Evolutionary conservation across 2,113 vertebrate species (phyloP), one percentile per base, ranked within the genome.

Genomic region (Passer montanus): DNA sequence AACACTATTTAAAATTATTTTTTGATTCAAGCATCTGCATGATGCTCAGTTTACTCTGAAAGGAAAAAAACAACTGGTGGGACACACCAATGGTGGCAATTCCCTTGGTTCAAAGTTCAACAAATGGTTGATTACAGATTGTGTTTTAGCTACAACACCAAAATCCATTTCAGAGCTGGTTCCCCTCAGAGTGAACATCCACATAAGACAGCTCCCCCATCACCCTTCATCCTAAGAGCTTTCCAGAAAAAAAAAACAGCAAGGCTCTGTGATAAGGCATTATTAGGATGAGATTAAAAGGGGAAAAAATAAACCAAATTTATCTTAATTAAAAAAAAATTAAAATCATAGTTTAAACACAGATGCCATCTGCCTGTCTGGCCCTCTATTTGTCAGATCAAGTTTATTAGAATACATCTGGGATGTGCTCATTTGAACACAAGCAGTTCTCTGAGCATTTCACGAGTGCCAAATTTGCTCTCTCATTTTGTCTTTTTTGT

Each of bases 401-500:
- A 69, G 87, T 43, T 44, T 46, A 81, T 49, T 73, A 63, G 63
- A 83, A 87, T 76, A 27, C 56, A 77, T 67, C 50, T 87, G 66
- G 35, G 76, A 77, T 72, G 44, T 62, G 24, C 49, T 84, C 49
- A 37, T 24, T 84, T 56, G 76, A n/a, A 76, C 31, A 74, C 21
- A 24, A 76, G 46, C 10, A 43, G 66, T 59, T 88, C 90, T 96
- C 77, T 59, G 70, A 77, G 74, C 27, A 47, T 49, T 92, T 84
- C 85, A 63, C 69, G 50, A 94, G 56, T 73, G 82, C 66, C 85
- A 95, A 91, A 78, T 76, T 60, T 80, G 74, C 76, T 62, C 58
- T 95, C 84, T 66, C 90, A 55, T 79, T 88, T 90, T 81, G 62
- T 75, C 49, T 94, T 87, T 93, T 95, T 92, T 91, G 67, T 60